Evolutionary conservation across 2,888 invertebrate genomes (phyloP).

Genomic region (Yponomeuta plumbellus): DNA sequence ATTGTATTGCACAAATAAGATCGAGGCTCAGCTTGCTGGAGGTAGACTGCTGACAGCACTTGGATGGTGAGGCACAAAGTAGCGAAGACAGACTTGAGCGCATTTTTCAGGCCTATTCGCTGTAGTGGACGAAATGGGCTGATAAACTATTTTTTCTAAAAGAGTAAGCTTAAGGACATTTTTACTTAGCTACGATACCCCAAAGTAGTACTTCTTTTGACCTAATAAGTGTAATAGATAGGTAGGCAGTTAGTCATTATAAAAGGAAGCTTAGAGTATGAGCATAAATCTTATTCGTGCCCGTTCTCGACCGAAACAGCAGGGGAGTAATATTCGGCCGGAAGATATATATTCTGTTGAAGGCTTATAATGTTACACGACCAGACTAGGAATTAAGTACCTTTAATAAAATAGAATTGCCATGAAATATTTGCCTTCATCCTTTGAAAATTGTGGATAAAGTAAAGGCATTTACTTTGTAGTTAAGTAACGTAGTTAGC

Average conservation of each 20-base stretch:
- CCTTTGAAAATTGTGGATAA: background rate
- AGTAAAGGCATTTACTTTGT: background rate
- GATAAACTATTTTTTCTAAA: background rate
- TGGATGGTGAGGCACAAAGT: no score
- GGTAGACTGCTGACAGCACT: no score
- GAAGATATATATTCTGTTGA: slow-evolving; percentile 26
- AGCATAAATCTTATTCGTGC: slow-evolving; percentile 22
- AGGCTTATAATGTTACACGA: slow-evolving; percentile 22
- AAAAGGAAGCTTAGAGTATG: slow-evolving; percentile 16
- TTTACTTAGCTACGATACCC: background rate
- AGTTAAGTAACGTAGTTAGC: no score
- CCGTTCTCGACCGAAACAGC: slow-evolving; percentile 9
- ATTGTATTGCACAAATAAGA: no score
- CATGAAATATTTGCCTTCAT: slow-evolving; percentile 22
- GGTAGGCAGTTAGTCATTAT: slow-evolving; percentile 5
- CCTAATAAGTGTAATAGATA: background rate
- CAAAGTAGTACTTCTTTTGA: background rate
- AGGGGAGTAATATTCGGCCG: slow-evolving; percentile 24
- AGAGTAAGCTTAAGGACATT: background rate
- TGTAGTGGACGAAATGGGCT: no score
- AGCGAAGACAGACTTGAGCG: no score
- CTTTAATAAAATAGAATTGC: slow-evolving; percentile 26
- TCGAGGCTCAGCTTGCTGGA: no score
- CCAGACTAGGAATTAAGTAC: slow-evolving; percentile 22
- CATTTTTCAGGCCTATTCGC: no score